These are phyloP conservation scores for Syngnathus scovelli DNA, from an alignment of 2,113 vertebrate genomes.

Conservation along the genomic window DNA sequence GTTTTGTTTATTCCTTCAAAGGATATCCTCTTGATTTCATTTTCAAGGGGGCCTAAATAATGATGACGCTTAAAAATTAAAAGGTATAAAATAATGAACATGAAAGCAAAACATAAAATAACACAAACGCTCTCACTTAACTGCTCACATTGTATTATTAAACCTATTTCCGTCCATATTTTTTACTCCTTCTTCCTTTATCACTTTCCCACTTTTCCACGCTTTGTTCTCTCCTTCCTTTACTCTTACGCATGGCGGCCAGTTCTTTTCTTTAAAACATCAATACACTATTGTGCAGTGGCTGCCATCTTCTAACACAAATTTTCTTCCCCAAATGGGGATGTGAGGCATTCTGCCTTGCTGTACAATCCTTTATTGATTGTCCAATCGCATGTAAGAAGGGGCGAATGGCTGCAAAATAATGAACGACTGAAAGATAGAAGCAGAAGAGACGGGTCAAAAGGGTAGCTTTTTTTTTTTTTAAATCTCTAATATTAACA, in stretches of 20 bases:
- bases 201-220: conserved; percentile 4
- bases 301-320: conserved; percentile 72
- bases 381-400: conserved; percentile 80
- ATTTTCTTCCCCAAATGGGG: conserved; percentile 75
- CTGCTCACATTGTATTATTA: too few species aligned
- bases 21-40: too few species aligned
- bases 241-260: conserved; percentile 30
- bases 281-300: conserved; percentile 75
- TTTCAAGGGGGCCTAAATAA: too few species aligned
- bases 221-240: conserved; percentile 21
- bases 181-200: conserved; percentile 5
- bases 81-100: too few species aligned
- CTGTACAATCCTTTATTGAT: conserved; percentile 86
- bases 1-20: too few species aligned
- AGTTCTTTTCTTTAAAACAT: conserved; percentile 74
- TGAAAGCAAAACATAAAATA: too few species aligned
- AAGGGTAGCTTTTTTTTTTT: not conserved
- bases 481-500: not conserved
- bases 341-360: conserved; percentile 66
- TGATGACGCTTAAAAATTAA: too few species aligned
- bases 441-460: conserved; percentile 5
- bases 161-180: not conserved
- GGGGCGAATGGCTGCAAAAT: conserved; percentile 32
- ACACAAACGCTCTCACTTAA: too few species aligned
- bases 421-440: conserved; percentile 29